Percentiles rank a stretch among this genome's conserved stretches.
Evolutionary conservation across 1,140 invertebrate species (phyloP).

Genomic region (Euura lappo): DNA sequence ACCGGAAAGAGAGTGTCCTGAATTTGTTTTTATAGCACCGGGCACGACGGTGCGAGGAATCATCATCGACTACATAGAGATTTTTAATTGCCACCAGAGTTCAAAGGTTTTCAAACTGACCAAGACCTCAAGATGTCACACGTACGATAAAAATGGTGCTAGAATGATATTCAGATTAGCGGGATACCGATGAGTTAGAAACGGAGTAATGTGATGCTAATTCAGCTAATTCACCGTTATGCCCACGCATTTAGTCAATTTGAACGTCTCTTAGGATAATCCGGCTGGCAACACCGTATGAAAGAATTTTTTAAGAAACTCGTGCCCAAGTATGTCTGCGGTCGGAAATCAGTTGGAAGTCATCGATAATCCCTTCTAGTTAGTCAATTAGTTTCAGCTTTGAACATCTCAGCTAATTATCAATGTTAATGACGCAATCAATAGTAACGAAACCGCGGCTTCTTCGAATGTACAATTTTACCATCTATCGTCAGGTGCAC

Average conservation of each 20-base stretch:
- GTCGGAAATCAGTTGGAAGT: too few species aligned
- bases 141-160: background rate
- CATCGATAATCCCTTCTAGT: background rate
- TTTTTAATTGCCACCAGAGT: too few species aligned
- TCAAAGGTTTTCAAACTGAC: too few species aligned
- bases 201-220: background rate
- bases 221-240: background rate
- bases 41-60: too few species aligned
- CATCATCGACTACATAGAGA: too few species aligned
- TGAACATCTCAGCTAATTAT: background rate
- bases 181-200: background rate
- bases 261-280: background rate
- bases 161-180: background rate
- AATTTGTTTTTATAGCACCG: background rate
- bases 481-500: slow-evolving; percentile 86
- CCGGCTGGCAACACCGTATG: background rate
- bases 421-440: background rate
- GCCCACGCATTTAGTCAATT: slow-evolving; percentile 4
- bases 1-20: background rate
- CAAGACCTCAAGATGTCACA: background rate
- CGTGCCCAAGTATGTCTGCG: too few species aligned
- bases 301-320: too few species aligned
- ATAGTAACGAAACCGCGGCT: background rate
- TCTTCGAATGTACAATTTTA: slow-evolving; percentile 52
- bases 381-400: background rate